Evolutionary conservation across 2,113 vertebrate genomes (phyloP), one percentile per base, ranked within the genome.

Genomic region (Gavia stellata): DNA sequence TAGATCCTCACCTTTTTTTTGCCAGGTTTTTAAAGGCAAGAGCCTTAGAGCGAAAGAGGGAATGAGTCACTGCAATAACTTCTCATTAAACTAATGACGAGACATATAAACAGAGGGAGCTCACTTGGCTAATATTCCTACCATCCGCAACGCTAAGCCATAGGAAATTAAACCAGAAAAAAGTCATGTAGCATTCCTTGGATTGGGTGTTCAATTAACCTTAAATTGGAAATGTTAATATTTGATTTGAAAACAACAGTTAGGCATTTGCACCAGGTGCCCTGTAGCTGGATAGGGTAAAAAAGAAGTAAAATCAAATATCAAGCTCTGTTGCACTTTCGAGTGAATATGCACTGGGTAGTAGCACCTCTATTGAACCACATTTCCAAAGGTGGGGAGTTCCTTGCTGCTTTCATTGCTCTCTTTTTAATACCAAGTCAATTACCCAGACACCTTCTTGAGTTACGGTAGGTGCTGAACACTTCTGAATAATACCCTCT

Each of bases 61-160:
- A 58, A 82, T 79, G 92, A 96, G 79, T 94, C 81, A 91, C 61
- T 40, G 47, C 82, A 95, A 86, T 81, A 88, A 75, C 47, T 97
- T 89, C 70, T 97, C 86, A 66, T 96, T 97, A 94, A 87, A 95
- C 52, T 95, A 96, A 96, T 77, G 81, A 94, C 81, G 80, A 93
- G 81, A 92, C 11, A 45, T 29, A 68, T 42, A 87, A 94, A 92
- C 42, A 94, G 66, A 81, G 34, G 34, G 70, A 95, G 29, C 52
- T 90, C 66, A 31, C 71, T 92, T 88, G 72, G 77, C 36, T 78
- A 81, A 80, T 87, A 80, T 83, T 85, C 56, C 68, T 61, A 81
- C 34, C 11, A 24, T 88, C 50, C 28, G 3, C 72, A 59, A 49
- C 1, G 7, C 19, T 53, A 92, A 95, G 55, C 44, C 14, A 44